phyloP scores from a whole-genome alignment of 2,113 vertebrate genomes.

The Callospermophilus lateralis region DNA sequence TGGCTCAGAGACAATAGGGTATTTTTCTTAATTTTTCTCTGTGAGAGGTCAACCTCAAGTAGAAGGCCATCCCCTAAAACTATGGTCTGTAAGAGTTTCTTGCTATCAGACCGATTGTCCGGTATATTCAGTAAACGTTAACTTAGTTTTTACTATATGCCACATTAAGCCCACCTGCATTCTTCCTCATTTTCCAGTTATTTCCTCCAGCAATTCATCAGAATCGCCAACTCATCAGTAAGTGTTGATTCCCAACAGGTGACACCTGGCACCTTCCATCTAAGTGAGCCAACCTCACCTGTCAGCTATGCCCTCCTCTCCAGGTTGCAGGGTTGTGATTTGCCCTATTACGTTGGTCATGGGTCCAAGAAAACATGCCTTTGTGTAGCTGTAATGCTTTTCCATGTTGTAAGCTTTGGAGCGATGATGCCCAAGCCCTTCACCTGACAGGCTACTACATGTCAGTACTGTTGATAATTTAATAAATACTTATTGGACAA shows the following conservation, averaged over 20 bases:
- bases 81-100: too few relatives aligned
- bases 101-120: too few relatives aligned
- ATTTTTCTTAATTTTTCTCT: not conserved
- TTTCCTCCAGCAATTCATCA: not conserved
- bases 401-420: not conserved
- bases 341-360: not conserved
- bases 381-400: not conserved
- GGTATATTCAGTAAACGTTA: conserved; percentile 40
- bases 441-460: not conserved
- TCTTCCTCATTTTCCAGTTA: not conserved
- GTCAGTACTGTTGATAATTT: not conserved
- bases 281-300: not conserved
- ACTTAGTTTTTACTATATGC: not conserved
- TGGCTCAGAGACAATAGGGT: not conserved
- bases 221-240: not conserved
- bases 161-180: not conserved
- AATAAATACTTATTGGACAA: not conserved
- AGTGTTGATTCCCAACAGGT: too few relatives aligned
- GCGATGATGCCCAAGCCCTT: not conserved
- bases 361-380: not conserved
- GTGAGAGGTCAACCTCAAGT: not conserved
- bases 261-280: too few relatives aligned
- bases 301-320: not conserved
- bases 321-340: not conserved
- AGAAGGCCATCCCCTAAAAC: accelerated